A percentile compares a stretch with the other conserved stretches of the same genome.
phyloP scores from a whole-genome alignment of 2,888 invertebrate genomes.

The Beris morrisii region DNA sequence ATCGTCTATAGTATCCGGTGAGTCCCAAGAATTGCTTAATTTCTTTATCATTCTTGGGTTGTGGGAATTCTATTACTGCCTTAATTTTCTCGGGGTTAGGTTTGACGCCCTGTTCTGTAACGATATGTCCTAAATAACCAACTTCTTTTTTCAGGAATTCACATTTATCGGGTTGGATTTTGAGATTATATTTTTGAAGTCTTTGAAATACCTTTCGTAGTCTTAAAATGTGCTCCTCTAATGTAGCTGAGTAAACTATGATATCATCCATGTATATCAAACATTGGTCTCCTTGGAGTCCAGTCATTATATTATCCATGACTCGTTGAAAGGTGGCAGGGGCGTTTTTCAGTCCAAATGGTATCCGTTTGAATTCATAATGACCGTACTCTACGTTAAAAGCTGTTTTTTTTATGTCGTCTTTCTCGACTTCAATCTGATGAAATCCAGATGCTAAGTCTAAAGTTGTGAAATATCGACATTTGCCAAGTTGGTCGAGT shows the following conservation, averaged over 20 bases:
- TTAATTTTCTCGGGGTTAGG: too few species aligned
- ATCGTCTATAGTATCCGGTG: conserved; percentile 38
- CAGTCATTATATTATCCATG: conserved; percentile 43
- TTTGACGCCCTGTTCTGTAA: too few species aligned
- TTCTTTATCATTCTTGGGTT: too few species aligned
- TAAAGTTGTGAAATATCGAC: conserved; percentile 19
- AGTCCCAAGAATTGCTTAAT: conserved; percentile 35
- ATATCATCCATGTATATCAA: conserved; percentile 38
- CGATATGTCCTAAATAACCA: too few species aligned
- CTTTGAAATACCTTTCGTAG: conserved; percentile 41
- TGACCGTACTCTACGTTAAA: conserved; percentile 35
- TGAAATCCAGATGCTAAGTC: conserved; percentile 28
- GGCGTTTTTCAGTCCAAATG: too few species aligned
- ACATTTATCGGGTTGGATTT: conserved; percentile 38
- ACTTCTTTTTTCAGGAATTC: too few species aligned
- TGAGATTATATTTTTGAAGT: conserved; percentile 40
- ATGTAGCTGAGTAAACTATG: conserved; percentile 42
- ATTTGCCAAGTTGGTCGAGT: conserved; percentile 37
- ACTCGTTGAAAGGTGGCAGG: conserved; percentile 20
- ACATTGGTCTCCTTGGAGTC: conserved; percentile 36
- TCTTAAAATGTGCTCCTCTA: conserved; percentile 43
- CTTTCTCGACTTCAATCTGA: conserved; percentile 27
- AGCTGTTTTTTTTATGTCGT: conserved; percentile 28
- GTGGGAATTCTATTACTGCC: too few species aligned
- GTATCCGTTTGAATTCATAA: conserved; percentile 2